Evolutionary conservation across 2,888 invertebrate species (phyloP).

Genomic region (Thera britannica): DNA sequence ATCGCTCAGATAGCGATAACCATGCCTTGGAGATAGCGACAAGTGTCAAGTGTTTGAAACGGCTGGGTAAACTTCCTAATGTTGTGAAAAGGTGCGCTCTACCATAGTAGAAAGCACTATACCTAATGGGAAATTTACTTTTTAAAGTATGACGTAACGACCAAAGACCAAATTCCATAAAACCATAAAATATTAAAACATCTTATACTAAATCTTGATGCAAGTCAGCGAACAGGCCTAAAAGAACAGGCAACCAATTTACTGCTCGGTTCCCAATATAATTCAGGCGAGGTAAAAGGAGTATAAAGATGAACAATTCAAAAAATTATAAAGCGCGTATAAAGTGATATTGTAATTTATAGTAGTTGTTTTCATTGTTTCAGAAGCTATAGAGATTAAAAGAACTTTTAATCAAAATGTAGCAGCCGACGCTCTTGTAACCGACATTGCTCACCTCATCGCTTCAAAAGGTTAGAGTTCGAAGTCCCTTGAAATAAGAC

Average conservation of each 20-base stretch:
- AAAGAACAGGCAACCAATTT: too few species aligned
- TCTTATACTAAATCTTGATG: too few species aligned
- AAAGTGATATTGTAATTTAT: too few species aligned
- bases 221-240: too few species aligned
- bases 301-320: too few species aligned
- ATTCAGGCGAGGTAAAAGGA: too few species aligned
- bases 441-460: neutral
- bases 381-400: neutral
- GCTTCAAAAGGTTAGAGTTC: slow-evolving; percentile 1
- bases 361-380: neutral
- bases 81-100: slow-evolving; percentile 16
- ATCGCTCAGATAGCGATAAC: slow-evolving; percentile 41
- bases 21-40: slow-evolving; percentile 37
- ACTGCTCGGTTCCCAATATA: too few species aligned
- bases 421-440: neutral
- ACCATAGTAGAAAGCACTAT: slow-evolving; percentile 4
- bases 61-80: slow-evolving; percentile 32
- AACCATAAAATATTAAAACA: too few species aligned
- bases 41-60: slow-evolving; percentile 39
- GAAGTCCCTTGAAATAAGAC: slow-evolving; percentile 25
- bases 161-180: neutral
- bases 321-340: too few species aligned
- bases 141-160: neutral
- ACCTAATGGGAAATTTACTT: neutral
- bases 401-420: neutral